A percentile compares a stretch with the other conserved stretches of the same genome.
These are phyloP conservation scores for Orius laevigatus DNA, from an alignment of 1,140 invertebrate genomes.

Conservation along the genomic window DNA sequence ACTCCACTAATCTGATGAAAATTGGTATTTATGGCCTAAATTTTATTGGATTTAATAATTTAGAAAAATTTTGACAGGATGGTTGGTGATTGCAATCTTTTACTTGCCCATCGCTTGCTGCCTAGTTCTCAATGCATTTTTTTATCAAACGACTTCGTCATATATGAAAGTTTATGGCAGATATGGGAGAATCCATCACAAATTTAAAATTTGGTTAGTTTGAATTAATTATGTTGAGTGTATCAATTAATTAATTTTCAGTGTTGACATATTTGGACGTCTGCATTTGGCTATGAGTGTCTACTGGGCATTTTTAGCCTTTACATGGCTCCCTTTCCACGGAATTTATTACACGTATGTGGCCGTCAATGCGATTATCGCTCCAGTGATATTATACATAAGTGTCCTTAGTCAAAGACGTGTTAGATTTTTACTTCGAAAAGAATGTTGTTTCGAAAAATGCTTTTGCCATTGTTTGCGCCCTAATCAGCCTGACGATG, in stretches of 20 bases:
- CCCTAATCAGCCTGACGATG: constrained; percentile 36
- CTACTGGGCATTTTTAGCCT: constrained; percentile 51
- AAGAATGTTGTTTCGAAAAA: constrained; percentile 54
- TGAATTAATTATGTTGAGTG: too few relatives aligned
- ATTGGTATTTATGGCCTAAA: constrained; percentile 9
- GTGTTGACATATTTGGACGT: constrained; percentile 60
- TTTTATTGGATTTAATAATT: too few relatives aligned
- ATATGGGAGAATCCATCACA: constrained; percentile 68
- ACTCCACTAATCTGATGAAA: neutral
- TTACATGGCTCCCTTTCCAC: constrained; percentile 53
- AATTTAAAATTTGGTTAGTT: constrained; percentile 57
- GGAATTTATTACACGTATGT: constrained; percentile 54
- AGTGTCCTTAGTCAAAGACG: constrained; percentile 58
- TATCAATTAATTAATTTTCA: constrained; percentile 26
- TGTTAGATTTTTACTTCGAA: constrained; percentile 54
- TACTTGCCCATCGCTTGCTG: constrained; percentile 63
- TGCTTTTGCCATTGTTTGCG: constrained; percentile 34
- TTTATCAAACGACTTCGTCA: constrained; percentile 59
- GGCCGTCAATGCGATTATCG: constrained; percentile 51
- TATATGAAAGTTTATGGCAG: constrained; percentile 59
- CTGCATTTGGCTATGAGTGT: constrained; percentile 52
- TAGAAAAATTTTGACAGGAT: too few relatives aligned
- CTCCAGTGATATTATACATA: constrained; percentile 54
- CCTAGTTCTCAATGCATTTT: constrained; percentile 57
- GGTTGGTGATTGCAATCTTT: constrained; percentile 60